A percentile compares a stretch with the other conserved stretches of the same genome.
phyloP scores from a whole-genome alignment of 2,797 vertebrate genomes.

The Mareca strepera region DNA sequence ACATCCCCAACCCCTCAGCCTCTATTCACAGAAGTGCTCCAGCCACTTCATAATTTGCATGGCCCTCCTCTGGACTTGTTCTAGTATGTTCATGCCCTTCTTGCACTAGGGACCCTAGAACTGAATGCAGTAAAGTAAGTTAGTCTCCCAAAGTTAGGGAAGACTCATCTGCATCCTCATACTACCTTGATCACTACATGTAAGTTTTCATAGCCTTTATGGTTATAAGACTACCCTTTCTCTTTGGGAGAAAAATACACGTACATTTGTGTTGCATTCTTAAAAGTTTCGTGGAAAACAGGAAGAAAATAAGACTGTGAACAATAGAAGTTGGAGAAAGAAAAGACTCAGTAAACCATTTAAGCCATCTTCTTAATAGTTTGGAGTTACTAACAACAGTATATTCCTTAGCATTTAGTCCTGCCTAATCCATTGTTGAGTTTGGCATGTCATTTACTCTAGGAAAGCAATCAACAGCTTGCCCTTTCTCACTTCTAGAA shows the following conservation, averaged over 20 bases:
- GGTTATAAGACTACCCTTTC: background rate
- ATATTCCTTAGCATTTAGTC: background rate
- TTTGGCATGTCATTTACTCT: background rate
- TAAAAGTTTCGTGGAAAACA: background rate
- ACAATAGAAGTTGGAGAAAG: background rate
- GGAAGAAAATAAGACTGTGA: background rate
- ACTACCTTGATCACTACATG: rapidly evolving
- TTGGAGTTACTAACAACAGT: background rate
- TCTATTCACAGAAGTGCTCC: too few relatives aligned
- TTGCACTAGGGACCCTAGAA: too few relatives aligned
- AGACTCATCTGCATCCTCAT: background rate
- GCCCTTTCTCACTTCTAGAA: background rate
- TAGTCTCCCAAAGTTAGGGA: background rate
- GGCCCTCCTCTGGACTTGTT: too few relatives aligned
- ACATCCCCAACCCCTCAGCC: too few relatives aligned
- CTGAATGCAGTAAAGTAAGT: too few relatives aligned
- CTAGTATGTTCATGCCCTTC: too few relatives aligned
- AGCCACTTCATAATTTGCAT: too few relatives aligned
- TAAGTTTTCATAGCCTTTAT: background rate
- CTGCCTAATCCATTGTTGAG: background rate
- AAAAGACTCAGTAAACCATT: background rate
- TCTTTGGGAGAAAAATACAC: background rate
- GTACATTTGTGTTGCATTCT: background rate
- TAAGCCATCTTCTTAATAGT: background rate
- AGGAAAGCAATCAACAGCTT: background rate